Conservation (phyloP, 2,113 vertebrate genomes). For the Panurus biarmicus region DNA sequence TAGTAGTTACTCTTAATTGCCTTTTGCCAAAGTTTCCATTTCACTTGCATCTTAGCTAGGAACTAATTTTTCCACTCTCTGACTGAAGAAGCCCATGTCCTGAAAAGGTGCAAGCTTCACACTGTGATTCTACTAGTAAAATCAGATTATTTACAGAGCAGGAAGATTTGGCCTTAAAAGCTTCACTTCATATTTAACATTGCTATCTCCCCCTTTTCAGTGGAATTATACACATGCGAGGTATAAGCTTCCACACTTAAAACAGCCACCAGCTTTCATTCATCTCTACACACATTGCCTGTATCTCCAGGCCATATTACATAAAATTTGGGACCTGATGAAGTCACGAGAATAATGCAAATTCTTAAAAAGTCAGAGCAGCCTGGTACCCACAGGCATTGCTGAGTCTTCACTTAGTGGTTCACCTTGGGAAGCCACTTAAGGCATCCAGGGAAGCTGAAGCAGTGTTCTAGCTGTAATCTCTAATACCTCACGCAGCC, state of each 20-base stretch:
- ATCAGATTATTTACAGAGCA: neutral
- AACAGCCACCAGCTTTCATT: neutral
- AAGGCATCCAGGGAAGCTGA: neutral
- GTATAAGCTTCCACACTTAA: neutral
- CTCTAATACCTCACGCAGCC: constrained; percentile 71
- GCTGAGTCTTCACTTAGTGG: neutral
- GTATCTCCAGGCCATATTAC: neutral
- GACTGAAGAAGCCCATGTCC: neutral
- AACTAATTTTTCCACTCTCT: neutral
- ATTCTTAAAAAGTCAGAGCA: neutral
- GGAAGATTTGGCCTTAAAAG: neutral
- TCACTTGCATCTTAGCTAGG: neutral
- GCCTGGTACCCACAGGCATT: neutral
- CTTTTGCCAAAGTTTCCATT: neutral
- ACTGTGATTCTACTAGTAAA: neutral
- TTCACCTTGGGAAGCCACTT: constrained; percentile 57
- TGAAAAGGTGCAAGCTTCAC: neutral
- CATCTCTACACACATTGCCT: neutral
- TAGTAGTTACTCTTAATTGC: neutral
- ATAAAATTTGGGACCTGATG: neutral
- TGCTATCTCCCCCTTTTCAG: neutral
- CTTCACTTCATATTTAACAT: neutral
- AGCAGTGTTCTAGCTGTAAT: constrained; percentile 68
- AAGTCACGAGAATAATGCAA: neutral
- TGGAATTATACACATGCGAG: neutral